Base-by-base conservation (phyloP, 2,888 invertebrate genomes). In the Lasius platythorax region DNA sequence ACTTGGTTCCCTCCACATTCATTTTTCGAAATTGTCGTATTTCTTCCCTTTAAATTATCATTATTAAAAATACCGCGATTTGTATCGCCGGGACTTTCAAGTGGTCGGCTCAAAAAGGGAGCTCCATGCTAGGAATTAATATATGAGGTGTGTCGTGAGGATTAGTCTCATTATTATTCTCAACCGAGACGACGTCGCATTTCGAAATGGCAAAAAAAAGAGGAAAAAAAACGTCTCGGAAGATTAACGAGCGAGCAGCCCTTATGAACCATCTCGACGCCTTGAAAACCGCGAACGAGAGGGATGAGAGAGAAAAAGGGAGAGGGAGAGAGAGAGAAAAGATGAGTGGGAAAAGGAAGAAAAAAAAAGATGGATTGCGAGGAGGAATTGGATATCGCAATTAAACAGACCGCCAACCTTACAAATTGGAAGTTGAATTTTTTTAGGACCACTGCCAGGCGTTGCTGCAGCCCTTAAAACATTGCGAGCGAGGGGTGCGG, bases 351-450 rank as follows among this genome's bases (percentile, higher is more conserved):
- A 61, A 56, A 37, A 56, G n/a, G 64, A 67, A 30, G 68, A 87
- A 85, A 84, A 86, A 86, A 86, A 79, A 87, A 91, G 87, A 89
- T 83, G 85, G 87, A 89, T 89, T 83, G 87, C 89, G 73, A 87
- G 84, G 85, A 88, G 83, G 87, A 91, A 88, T 85, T 92, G 91
- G 91, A 93, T 93, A 93, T 94, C 92, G 93, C 94, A 94, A 94
- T 94, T 94, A 94, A 94, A 94, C 93, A 92, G 91, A 87, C 91
- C 90, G 90, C 91, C 92, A 90, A 82, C 87, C 85, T 91, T 91
- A 92, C 93, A 93, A 94, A 94, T 93, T 93, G 94, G 91, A 93
- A 92, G 93, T 92, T 91, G 93, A 93, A 92, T 93, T 94, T 94
- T 90, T 90, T 87, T 61, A 91, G 90, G 86, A 83, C 87, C 87